Evolutionary conservation across 2,797 vertebrate species (phyloP).

Genomic region (Gadopsis bispinosus): DNA sequence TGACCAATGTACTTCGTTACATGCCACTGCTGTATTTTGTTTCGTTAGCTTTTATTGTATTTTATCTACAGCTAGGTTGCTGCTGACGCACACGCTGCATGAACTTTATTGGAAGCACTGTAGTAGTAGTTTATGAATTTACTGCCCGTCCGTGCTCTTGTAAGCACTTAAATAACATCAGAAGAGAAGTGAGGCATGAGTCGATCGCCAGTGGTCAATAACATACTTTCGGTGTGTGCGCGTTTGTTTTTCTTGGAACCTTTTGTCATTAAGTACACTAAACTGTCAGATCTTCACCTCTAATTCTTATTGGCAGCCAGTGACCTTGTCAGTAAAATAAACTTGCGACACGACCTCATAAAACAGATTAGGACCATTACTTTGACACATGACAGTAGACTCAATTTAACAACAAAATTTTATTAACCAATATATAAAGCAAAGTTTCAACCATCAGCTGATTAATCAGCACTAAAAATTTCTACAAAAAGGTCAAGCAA

Average conservation of each 20-base stretch:
- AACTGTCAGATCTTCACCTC: neutral
- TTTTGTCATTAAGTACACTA: neutral
- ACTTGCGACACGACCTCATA: neutral
- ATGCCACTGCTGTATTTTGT: too few species aligned
- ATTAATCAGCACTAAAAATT: slow-evolving; percentile 20
- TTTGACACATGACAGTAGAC: neutral
- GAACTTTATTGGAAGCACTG: neutral
- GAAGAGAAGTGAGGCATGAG: too few species aligned
- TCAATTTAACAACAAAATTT: slow-evolving; percentile 43
- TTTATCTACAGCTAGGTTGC: neutral
- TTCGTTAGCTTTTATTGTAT: neutral
- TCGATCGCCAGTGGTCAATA: neutral
- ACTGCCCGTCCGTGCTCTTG: neutral
- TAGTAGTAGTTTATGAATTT: neutral
- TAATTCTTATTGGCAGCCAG: neutral
- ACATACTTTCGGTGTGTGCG: neutral
- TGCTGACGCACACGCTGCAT: neutral
- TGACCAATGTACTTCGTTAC: too few species aligned
- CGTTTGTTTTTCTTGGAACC: neutral
- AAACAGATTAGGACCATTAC: neutral
- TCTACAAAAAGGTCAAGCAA: slow-evolving; percentile 3
- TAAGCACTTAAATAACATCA: neutral
- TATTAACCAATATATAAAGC: slow-evolving; percentile 48
- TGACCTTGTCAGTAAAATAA: neutral
- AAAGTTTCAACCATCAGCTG: slow-evolving; percentile 27